phyloP scores from a whole-genome alignment of 2,113 vertebrate species.

The Proterorhinus semilunaris region DNA sequence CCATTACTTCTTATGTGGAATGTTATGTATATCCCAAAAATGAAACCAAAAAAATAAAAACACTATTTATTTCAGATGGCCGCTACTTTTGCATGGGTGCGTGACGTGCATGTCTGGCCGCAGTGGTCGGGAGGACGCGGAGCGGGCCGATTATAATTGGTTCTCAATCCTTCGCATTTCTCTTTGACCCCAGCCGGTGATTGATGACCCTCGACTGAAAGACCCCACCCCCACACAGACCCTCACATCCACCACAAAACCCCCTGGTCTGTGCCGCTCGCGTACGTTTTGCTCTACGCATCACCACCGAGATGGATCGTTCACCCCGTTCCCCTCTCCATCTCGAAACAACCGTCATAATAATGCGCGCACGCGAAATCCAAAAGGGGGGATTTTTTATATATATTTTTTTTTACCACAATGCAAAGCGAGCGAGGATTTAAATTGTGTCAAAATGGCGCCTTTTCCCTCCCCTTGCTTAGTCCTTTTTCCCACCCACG shows the following conservation, averaged over 20 bases:
- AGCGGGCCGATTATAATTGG: slow-evolving; percentile 68
- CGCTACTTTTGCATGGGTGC: not conserved
- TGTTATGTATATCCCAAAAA: not conserved
- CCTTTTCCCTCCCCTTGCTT: slow-evolving; percentile 51
- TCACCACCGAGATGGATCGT: slow-evolving; percentile 67
- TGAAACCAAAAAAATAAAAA: not conserved
- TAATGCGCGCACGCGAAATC: slow-evolving; percentile 37
- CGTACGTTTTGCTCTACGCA: slow-evolving; percentile 40
- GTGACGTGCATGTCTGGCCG: slow-evolving; percentile 6
- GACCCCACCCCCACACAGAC: slow-evolving; percentile 55
- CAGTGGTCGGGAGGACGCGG: slow-evolving; percentile 20
- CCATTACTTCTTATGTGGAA: not conserved
- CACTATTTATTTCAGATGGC: slow-evolving; percentile 10
- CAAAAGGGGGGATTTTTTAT: not conserved
- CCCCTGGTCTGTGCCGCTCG: slow-evolving; percentile 46
- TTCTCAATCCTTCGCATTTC: slow-evolving; percentile 73
- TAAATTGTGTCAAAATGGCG: slow-evolving; percentile 69
- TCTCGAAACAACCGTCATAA: slow-evolving; percentile 48
- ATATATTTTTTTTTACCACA: slow-evolving; percentile 1
- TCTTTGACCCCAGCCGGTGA: slow-evolving; percentile 72
- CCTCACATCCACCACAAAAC: slow-evolving; percentile 37
- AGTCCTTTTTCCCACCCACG: slow-evolving; percentile 36
- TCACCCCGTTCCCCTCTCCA: slow-evolving; percentile 29
- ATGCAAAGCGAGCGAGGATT: slow-evolving; percentile 42
- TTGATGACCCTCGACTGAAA: slow-evolving; percentile 76